Percentiles rank a stretch among this genome's conserved stretches.
Conservation (phyloP, 2,888 invertebrate species). For the Chromoteleia sp. region DNA sequence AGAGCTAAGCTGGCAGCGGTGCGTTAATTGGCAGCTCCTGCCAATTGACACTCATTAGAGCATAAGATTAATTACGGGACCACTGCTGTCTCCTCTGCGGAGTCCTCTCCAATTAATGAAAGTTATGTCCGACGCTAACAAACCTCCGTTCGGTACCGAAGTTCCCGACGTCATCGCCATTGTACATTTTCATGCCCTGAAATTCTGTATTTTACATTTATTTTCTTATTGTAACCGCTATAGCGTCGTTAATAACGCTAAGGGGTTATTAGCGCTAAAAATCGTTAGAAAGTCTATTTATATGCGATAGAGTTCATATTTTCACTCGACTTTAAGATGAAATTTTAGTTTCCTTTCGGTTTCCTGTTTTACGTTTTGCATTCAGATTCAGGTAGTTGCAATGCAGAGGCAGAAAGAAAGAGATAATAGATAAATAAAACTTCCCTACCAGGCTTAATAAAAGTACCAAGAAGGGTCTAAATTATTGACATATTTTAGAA, state of each 20-base stretch:
- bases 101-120: conserved; percentile 81
- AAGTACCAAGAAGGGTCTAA: too few relatives aligned
- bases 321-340: too few relatives aligned
- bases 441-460: too few relatives aligned
- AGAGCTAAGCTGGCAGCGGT: conserved; percentile 73
- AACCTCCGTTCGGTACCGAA: conserved; percentile 74
- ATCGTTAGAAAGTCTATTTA: conserved; percentile 8
- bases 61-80: conserved; percentile 80
- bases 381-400: too few relatives aligned
- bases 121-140: conserved; percentile 81
- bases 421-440: too few relatives aligned
- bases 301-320: neutral
- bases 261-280: conserved; percentile 22
- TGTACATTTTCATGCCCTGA: conserved; percentile 60
- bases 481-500: too few relatives aligned
- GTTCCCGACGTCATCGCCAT: conserved; percentile 71
- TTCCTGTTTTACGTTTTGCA: too few relatives aligned
- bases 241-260: conserved; percentile 23
- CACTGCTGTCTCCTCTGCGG: conserved; percentile 73
- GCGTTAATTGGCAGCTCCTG: conserved; percentile 81
- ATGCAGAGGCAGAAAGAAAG: too few relatives aligned
- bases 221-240: conserved; percentile 45
- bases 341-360: too few relatives aligned
- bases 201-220: conserved; percentile 58
- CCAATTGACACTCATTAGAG: conserved; percentile 82